Evolutionary conservation across 2,888 invertebrate species (phyloP), one percentile per base, ranked within the genome.

Genomic region (Nemotelus pantherinus): DNA sequence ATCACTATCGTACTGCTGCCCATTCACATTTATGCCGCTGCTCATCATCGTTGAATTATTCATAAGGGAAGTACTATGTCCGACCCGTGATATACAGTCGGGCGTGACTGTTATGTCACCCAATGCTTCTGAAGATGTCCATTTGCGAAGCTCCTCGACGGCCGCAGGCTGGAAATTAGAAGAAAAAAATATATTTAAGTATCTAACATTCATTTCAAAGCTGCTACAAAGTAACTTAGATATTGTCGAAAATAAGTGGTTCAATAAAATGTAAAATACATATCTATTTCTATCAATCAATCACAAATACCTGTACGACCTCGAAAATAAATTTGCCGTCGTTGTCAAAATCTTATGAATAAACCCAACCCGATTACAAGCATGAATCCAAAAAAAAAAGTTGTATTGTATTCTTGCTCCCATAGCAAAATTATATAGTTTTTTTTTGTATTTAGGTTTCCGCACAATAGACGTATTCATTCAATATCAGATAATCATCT

Each of bases 81-180:
- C 85, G 80, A 87, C 86, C 77, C 93, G 90, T 84, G 92, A 92
- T 81, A 93, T 91, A 81, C 94, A 92, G 85, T 94, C 94, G 74
- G 94, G 93, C 50, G 92, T 90, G 74, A 93, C 93, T 45, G 95
- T 95, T 80, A 94, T 90, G 85, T 95, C 95, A 80, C 95, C 95
- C 76, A 95, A 86, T 47, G 93, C 94, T 86, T 94, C 94, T 81
- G 90, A 89, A 47, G 95, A 95, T 78, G 95, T 95, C 95, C 95
- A 95, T 89, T 93, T 91, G 81, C 95, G 90, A 77, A 95, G 89
- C 84, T 92, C 93, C 85, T 91, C 94, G 84, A 93, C 92, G 84
- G 91, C 92, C 84, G 93, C 94, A 83, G 93, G 97, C 96, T 95
- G 88, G 67, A 87, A 25, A 25, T 5, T 78, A 81, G 10, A 79